Percentiles rank a stretch among this genome's conserved stretches.
phyloP scores from a whole-genome alignment of 2,888 invertebrate genomes.

The Chironomus riparius region DNA sequence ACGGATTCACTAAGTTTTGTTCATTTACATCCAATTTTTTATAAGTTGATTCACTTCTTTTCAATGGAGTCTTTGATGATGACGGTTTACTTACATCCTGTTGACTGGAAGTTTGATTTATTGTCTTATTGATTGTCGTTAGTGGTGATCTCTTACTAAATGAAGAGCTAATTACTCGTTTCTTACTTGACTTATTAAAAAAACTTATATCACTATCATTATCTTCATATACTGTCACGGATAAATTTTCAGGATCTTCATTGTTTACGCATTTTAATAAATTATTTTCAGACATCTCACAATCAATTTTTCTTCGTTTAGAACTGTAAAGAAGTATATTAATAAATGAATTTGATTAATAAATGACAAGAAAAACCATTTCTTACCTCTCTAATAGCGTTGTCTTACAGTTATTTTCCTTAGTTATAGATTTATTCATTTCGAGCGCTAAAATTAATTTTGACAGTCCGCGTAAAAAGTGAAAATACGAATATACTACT shows the following conservation, averaged over 20 bases:
- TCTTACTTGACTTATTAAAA: background rate
- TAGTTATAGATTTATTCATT: background rate
- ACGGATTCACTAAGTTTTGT: background rate
- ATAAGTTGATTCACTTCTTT: background rate
- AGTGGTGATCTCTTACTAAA: background rate
- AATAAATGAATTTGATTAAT: background rate
- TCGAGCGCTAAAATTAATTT: background rate
- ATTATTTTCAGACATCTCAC: background rate
- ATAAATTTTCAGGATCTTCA: background rate
- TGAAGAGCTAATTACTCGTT: background rate
- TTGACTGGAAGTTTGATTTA: background rate
- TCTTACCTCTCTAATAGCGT: background rate
- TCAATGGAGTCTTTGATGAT: background rate
- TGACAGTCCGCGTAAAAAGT: background rate
- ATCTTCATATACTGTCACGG: slow-evolving; percentile 17
- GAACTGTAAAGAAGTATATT: background rate
- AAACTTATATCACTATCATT: background rate
- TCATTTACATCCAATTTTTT: background rate
- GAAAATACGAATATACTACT: too few species aligned
- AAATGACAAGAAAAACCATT: background rate
- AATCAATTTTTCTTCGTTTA: background rate
- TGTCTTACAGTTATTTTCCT: background rate
- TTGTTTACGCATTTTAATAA: background rate
- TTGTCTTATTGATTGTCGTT: background rate
- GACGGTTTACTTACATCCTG: background rate